Percentiles rank a stretch among this genome's conserved stretches.
Evolutionary conservation across 2,113 vertebrate species (phyloP).

Genomic region (Dryoscopus gambensis): DNA sequence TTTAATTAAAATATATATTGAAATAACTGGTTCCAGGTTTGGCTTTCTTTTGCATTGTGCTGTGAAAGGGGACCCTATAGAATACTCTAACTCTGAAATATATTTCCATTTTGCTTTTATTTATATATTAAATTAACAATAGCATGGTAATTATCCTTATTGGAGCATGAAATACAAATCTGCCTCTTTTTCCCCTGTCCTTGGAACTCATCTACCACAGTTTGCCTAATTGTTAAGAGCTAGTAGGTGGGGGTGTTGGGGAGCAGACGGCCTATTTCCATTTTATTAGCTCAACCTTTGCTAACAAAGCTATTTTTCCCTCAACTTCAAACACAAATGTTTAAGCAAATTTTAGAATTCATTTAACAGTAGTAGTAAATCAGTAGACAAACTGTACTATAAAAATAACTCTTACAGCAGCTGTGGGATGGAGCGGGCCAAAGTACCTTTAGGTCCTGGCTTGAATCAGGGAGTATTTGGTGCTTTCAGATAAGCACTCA

Average conservation of each 20-base stretch:
- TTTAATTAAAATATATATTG: conserved; percentile 48
- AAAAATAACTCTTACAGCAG: conserved; percentile 43
- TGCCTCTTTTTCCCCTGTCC: conserved; percentile 19
- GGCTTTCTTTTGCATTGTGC: background rate
- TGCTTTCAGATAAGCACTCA: background rate
- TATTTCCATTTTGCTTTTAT: conserved; percentile 34
- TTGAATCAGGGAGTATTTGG: conserved; percentile 1
- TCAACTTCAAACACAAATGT: conserved; percentile 44
- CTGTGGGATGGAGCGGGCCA: conserved; percentile 30
- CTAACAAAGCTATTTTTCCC: conserved; percentile 39
- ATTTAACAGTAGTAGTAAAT: conserved; percentile 50
- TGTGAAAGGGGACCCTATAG: background rate
- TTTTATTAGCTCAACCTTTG: conserved; percentile 52
- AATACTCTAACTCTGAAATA: background rate
- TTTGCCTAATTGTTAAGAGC: conserved; percentile 31
- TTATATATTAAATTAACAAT: conserved; percentile 52
- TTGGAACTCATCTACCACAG: conserved; percentile 35
- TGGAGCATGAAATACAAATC: conserved; percentile 56
- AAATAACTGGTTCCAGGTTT: conserved; percentile 21
- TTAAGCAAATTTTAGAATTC: conserved; percentile 54
- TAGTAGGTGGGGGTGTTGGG: background rate
- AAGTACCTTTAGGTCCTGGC: conserved; percentile 48
- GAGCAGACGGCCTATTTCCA: background rate
- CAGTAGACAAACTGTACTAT: conserved; percentile 24
- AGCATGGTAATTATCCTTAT: conserved; percentile 21